Conservation (phyloP, 1,140 invertebrate species). For the Halictus rubicundus region DNA sequence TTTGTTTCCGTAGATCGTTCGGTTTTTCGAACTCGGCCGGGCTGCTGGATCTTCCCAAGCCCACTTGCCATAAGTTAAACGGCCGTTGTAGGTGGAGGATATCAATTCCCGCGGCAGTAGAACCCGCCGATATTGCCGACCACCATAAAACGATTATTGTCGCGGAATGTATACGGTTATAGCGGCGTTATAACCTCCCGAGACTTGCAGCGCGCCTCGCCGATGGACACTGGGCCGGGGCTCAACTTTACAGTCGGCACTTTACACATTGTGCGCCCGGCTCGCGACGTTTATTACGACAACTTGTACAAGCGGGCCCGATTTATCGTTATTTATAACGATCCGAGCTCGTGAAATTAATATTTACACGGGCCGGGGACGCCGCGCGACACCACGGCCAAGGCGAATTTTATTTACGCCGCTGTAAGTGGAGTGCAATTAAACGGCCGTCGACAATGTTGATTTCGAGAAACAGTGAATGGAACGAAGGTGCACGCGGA, state of each 20-base stretch:
- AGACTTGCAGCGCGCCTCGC: slow-evolving; percentile 59
- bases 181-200: slow-evolving; percentile 76
- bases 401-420: slow-evolving; percentile 53
- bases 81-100: slow-evolving; percentile 64
- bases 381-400: slow-evolving; percentile 8
- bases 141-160: slow-evolving; percentile 80
- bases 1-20: neutral
- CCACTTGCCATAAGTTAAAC: slow-evolving; percentile 57
- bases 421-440: slow-evolving; percentile 29
- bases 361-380: slow-evolving; percentile 51
- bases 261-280: slow-evolving; percentile 72
- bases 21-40: slow-evolving; percentile 36
- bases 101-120: slow-evolving; percentile 58
- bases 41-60: slow-evolving; percentile 23
- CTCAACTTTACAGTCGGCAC: slow-evolving; percentile 73
- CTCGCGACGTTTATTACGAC: slow-evolving; percentile 62
- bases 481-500: neutral
- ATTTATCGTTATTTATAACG: slow-evolving; percentile 61
- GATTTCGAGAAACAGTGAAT: slow-evolving; percentile 35
- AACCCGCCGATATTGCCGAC: slow-evolving; percentile 70
- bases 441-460: slow-evolving; percentile 21
- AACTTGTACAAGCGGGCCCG: slow-evolving; percentile 54
- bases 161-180: slow-evolving; percentile 79
- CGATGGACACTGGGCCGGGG: slow-evolving; percentile 54
- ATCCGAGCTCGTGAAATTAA: slow-evolving; percentile 63